These are phyloP conservation scores for Ramphastos sulfuratus DNA, from an alignment of 2,113 vertebrate genomes.

Conservation along the genomic window DNA sequence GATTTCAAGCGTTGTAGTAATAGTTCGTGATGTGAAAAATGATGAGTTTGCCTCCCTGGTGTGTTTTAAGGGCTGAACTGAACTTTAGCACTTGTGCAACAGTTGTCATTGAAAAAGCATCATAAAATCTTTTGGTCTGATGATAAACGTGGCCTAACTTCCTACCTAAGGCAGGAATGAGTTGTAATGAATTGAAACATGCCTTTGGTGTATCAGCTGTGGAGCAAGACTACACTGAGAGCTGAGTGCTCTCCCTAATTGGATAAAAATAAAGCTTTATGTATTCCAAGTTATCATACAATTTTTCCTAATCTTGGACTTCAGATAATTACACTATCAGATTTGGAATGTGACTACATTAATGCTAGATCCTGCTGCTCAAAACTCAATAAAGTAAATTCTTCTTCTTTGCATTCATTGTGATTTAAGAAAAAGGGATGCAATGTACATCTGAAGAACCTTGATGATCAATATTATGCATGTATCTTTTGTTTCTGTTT, in stretches of 20 bases:
- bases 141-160: neutral
- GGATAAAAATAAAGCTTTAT: neutral
- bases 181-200: neutral
- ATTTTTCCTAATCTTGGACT: conserved; percentile 76
- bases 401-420: neutral
- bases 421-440: neutral
- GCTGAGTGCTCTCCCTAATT: neutral
- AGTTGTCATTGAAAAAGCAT: neutral
- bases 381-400: conserved; percentile 95
- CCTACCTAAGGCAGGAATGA: neutral
- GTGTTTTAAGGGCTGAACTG: neutral
- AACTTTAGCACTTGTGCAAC: conserved; percentile 40
- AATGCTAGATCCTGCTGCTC: conserved; percentile 97
- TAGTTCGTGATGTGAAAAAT: neutral
- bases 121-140: neutral
- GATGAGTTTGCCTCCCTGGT: neutral
- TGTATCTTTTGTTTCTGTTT: neutral
- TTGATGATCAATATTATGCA: neutral
- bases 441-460: neutral
- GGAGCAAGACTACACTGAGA: neutral
- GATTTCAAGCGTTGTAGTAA: neutral
- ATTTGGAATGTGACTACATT: conserved; percentile 98
- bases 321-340: conserved; percentile 97
- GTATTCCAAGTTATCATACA: neutral
- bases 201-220: neutral